Conservation (phyloP, 2,113 vertebrate genomes). For the Prinia subflava region DNA sequence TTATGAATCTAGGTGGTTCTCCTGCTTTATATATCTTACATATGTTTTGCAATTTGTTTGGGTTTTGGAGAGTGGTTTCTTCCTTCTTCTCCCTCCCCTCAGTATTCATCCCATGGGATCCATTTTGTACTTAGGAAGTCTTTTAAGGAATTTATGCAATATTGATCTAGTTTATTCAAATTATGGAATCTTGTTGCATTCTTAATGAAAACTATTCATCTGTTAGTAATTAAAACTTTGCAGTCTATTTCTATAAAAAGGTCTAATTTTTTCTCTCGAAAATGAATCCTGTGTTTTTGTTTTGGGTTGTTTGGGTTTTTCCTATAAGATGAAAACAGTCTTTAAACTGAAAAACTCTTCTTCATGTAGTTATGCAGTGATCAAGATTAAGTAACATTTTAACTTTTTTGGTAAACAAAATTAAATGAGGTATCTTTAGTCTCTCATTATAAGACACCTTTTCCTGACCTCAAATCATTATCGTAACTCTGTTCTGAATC, state of each 20-base stretch:
- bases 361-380: background rate
- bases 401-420: background rate
- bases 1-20: background rate
- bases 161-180: background rate
- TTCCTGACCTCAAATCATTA: background rate
- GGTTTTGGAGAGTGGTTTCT: background rate
- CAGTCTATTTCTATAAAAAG: background rate
- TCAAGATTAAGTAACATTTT: background rate
- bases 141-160: background rate
- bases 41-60: background rate
- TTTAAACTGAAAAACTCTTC: background rate
- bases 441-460: background rate
- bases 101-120: background rate
- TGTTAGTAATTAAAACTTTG: background rate
- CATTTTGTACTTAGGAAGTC: background rate
- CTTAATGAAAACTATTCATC: background rate
- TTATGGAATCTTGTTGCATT: background rate
- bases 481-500: background rate
- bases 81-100: accelerated
- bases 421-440: background rate
- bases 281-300: background rate
- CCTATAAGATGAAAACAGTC: background rate
- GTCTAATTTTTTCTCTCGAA: background rate
- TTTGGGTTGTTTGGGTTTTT: background rate
- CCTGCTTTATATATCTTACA: background rate